Evolutionary conservation across 2,113 vertebrate species (phyloP).

Genomic region (Microtus montanus): DNA sequence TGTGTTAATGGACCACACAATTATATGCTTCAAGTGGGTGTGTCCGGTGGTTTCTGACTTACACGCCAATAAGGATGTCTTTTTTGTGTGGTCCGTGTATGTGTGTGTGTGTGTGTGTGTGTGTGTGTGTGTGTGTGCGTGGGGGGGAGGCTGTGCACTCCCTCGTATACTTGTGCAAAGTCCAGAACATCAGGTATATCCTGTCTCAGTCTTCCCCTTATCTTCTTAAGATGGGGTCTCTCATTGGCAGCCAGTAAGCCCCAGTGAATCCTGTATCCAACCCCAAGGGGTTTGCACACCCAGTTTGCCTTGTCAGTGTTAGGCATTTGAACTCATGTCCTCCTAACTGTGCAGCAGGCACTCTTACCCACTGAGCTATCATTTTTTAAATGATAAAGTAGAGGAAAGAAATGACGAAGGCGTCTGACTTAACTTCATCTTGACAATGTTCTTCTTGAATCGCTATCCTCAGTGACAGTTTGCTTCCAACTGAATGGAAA

Average conservation of each 20-base stretch:
- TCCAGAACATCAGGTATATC: not conserved
- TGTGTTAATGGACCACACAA: not conserved
- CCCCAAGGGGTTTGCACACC: not conserved
- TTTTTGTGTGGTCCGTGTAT: not conserved
- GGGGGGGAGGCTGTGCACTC: not conserved
- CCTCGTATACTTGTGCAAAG: too few species aligned
- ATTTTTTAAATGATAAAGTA: not conserved
- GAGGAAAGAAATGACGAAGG: not conserved
- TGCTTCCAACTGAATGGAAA: not conserved
- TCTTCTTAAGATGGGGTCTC: not conserved
- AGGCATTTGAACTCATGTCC: not conserved
- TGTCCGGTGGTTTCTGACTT: not conserved
- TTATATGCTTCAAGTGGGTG: not conserved
- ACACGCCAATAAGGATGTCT: not conserved
- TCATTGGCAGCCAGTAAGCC: not conserved
- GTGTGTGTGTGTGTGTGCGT: too few species aligned
- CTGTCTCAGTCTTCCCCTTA: too few species aligned
- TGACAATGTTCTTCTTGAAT: rapidly evolving
- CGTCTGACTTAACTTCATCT: rapidly evolving
- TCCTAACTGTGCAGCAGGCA: not conserved
- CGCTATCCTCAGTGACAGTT: rapidly evolving
- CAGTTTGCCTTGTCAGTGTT: not conserved
- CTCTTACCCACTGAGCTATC: not conserved
- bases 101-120: not conserved
- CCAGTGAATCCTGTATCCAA: not conserved